Evolutionary conservation across 2,888 invertebrate species (phyloP).

Genomic region (Baronia brevicornis): DNA sequence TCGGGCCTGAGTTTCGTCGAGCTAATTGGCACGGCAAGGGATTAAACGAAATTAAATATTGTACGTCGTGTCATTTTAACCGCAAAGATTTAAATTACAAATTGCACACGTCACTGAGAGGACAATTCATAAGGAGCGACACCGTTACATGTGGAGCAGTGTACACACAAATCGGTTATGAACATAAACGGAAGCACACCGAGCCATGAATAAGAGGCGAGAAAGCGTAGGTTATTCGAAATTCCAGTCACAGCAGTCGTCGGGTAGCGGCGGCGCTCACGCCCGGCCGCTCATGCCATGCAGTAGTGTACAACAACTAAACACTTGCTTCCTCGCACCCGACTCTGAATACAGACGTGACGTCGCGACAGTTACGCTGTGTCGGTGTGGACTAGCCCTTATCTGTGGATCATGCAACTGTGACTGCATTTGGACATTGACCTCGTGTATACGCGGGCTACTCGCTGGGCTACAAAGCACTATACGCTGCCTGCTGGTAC

Average conservation of each 20-base stretch:
- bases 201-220: conserved; percentile 67
- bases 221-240: conserved; percentile 66
- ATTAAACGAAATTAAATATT: no score
- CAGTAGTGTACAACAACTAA: conserved; percentile 30
- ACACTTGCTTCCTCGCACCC: conserved; percentile 16
- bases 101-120: conserved; percentile 1
- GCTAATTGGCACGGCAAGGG: no score
- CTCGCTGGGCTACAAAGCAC: conserved; percentile 45
- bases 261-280: conserved; percentile 17
- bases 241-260: conserved; percentile 61
- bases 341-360: conserved; percentile 58
- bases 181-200: conserved; percentile 67
- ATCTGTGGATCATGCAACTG: conserved; percentile 47
- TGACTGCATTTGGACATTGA: conserved; percentile 58
- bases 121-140: conserved; percentile 14
- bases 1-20: no score
- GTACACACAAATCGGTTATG: conserved; percentile 21
- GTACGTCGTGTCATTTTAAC: no score
- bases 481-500: conserved; percentile 32
- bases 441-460: conserved; percentile 47
- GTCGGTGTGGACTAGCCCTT: conserved; percentile 17
- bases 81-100: no score
- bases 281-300: conserved; percentile 40
- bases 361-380: conserved; percentile 23
- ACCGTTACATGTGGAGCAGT: conserved; percentile 17